Evolutionary conservation across 1,140 invertebrate genomes (phyloP), one percentile per base, ranked within the genome.

Genomic region (Megalonaias nervosa): DNA sequence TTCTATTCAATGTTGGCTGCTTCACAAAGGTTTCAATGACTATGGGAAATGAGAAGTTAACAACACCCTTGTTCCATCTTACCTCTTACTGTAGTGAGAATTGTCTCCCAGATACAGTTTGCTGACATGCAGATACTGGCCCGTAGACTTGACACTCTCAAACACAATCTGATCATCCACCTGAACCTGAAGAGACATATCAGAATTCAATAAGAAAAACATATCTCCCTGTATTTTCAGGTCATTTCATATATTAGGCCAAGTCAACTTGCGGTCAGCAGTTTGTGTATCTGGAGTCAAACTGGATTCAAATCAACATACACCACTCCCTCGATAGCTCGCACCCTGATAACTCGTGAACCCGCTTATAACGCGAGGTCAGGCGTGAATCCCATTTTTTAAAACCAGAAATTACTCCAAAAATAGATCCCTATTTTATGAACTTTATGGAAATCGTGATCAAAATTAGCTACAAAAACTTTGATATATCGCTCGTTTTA

Each of bases 141-240:
- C 86, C 16, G 84, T 76, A 16, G 89, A 89, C 73, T 90, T 90
- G 21, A 89, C 71, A 76, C 87, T 89, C 74, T 90, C 89, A 70
- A 90, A 79, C 23, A 89, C 88, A 59, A 90, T 84, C 80, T 90
- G 89, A 71, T 90, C 89, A 75, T 88, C 86, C 26, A 89, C 82
- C 86, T 89, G 88, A 48, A 90, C 88, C 89, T 90, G 66, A 16
- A 81, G 61, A 82, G 11, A 67, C 31, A 38, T 58, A 56, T 48
- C 14, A 65, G 3, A 77, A 21, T 69, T 15, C 16, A 71, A 71
- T 19, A 26, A 67, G 21, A 61, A 16, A 17, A 61, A 26, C 26
- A 26, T 64, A 16, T 21, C 66, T 23, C 19, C 60, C 19, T 62
- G 11, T 62, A 62, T 70, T 57, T 19, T 70, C 12, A 57, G 11